Base-by-base conservation (phyloP, 2,888 invertebrate species). In the Heliconius ethilla region DNA sequence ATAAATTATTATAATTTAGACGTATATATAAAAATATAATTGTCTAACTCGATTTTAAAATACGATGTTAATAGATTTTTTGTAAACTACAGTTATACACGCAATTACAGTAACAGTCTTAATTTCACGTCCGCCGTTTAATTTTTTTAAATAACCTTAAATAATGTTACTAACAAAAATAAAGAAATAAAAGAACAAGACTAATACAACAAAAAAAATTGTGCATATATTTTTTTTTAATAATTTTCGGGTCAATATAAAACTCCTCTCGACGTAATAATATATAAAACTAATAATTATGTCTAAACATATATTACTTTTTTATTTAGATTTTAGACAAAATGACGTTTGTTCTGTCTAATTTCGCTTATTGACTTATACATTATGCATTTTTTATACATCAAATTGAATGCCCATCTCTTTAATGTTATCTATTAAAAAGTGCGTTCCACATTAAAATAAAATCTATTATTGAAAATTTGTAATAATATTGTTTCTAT, bases 61-160 rank as follows among this genome's bases (percentile, higher is more conserved):
- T 70, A 80, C 69, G 69, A 69, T 18, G 15, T 45, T 15, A 29
- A 37, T 33, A 55, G 55, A 70, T 15, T 55, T 27, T n/a, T 29
- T 65, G 27, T 51, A 67, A 66, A 74, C 77, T 77, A 77, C 67
- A n/a, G 77, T 73, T 77, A 80, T 59, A 72, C 72, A 72, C 69
- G 25, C 75, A 77, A 80, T 77, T 78, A 81, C 78, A 78, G 67
- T 81, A 78, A 79, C 77, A 81, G 77, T 78, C 76, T 80, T 74
- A 65, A 77, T 40, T 80, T 77, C 74, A 75, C 76, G 72, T 72
- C 72, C 55, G 29, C 33, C 37, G 15, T 59, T 22, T 13, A 33
- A 15, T 59, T 55, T 70, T 55, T 63, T 78, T 70, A 59, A 75
- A 75, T 79, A 76, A 75, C 33, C 45, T 3, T 27, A 63, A 63